Evolutionary conservation across 2,113 vertebrate species (phyloP), one percentile per base, ranked within the genome.

Genomic region (Syngnathus scovelli): DNA sequence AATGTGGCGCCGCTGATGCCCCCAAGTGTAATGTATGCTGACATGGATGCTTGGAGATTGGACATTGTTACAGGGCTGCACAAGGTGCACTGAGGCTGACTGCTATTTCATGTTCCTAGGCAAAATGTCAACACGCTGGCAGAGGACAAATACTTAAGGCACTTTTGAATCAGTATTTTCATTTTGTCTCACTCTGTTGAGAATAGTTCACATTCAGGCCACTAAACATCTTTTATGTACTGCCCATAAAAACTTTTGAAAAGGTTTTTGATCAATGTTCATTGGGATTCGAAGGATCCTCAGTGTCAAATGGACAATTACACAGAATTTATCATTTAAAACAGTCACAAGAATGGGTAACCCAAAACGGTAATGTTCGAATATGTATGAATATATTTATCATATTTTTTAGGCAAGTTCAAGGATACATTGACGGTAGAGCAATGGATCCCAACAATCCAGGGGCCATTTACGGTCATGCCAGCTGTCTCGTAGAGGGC

Each of bases 21-120:
- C 69, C 75, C 12, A 66, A 71, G 73, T 79, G 75, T 82, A 82
- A 83, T 52, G n/a, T 58, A 78, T 75, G 77, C 48, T 85, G 85
- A 86, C 85, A 72, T 61, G 55, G 66, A 75, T 85, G 74, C 80
- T 54, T 69, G 58, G 76, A 81, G 59, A 58, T 48, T 67, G 64
- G 66, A 71, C 56, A 10, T 76, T 65, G 68, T 58, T 4, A 10
- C 64, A 68, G 72, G 69, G 56, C 55, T 23, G 15, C 38, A 54
- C 33, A 9, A 68, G 61, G 56, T 72, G 66, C 58, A 66, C 64
- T 21, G 55, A 44, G 44, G 46, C 75, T 51, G 49, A 61, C 27
- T 61, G 55, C 66, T 74, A 61, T 67, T 78, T 74, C 36, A 71
- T 68, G 72, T 69, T 69, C 64, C 61, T 43, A 71, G 71, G 67